Evolutionary conservation across 2,888 invertebrate species (phyloP).

Genomic region (Drosophila eohydei): DNA sequence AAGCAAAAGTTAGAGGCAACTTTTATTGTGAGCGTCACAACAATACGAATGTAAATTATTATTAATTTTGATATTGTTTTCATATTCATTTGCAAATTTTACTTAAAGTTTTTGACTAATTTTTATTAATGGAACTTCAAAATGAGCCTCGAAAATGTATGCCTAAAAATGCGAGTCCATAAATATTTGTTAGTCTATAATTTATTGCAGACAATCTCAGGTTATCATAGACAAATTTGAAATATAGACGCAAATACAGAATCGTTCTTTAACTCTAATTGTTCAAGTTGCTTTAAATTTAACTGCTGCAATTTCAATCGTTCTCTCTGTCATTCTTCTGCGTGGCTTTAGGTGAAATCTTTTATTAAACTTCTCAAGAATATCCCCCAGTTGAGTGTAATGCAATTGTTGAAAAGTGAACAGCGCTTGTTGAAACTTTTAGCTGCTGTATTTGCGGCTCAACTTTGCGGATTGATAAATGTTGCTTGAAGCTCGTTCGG

Average conservation of each 20-base stretch:
- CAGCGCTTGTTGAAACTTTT: slow-evolving; percentile 56
- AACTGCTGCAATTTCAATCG: slow-evolving; percentile 11
- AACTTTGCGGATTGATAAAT: slow-evolving; percentile 56
- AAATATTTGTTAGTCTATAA: not conserved
- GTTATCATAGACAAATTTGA: too few relatives aligned
- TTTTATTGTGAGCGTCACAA: not conserved
- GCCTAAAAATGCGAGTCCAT: not conserved
- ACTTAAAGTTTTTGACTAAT: not conserved
- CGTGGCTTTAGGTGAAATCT: slow-evolving; percentile 15
- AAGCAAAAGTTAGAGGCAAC: not conserved
- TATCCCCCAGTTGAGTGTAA: slow-evolving; percentile 39
- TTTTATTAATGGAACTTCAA: not conserved
- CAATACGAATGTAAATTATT: not conserved
- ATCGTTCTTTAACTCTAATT: not conserved
- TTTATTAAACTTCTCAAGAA: slow-evolving; percentile 40
- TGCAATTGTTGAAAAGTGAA: slow-evolving; percentile 60
- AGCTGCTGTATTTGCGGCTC: slow-evolving; percentile 51
- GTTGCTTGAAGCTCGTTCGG: slow-evolving; percentile 28
- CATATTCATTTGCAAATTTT: not conserved
- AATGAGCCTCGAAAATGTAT: not conserved
- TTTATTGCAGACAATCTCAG: too few relatives aligned
- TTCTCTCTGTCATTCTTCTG: not conserved
- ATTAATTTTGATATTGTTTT: not conserved
- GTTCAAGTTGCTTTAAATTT: not conserved
- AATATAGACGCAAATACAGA: too few relatives aligned